These are phyloP conservation scores for Dasysyrphus tricinctus DNA, from an alignment of 2,888 invertebrate species.

Conservation along the genomic window DNA sequence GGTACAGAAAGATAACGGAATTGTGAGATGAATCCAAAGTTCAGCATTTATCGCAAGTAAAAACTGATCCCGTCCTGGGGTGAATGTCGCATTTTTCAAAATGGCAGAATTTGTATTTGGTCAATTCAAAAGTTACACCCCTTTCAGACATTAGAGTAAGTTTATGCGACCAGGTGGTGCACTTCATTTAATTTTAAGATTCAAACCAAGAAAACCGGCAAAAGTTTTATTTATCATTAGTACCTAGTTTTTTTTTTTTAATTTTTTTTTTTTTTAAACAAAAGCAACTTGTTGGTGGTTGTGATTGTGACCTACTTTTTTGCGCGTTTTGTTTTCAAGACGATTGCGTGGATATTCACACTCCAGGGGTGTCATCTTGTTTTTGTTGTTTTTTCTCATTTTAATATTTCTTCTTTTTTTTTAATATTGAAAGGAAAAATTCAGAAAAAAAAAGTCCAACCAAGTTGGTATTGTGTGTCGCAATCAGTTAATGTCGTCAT, in stretches of 20 bases:
- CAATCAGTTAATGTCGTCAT: slow-evolving; percentile 57
- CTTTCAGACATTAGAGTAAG: background rate
- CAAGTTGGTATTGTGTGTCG: slow-evolving; percentile 51
- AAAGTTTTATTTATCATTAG: slow-evolving; percentile 1
- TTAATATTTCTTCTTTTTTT: slow-evolving; percentile 4
- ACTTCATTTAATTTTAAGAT: background rate
- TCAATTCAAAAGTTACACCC: no score
- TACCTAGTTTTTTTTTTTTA: no score
- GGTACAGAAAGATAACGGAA: no score
- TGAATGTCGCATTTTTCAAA: no score
- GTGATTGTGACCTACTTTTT: slow-evolving; percentile 61
- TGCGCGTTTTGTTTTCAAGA: slow-evolving; percentile 43
- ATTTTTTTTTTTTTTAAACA: slow-evolving; percentile 1
- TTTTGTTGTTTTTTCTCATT: slow-evolving; percentile 26
- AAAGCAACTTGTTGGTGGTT: slow-evolving; percentile 44
- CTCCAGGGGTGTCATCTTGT: slow-evolving; percentile 65
- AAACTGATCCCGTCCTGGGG: no score
- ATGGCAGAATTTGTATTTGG: no score
- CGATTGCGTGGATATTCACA: slow-evolving; percentile 53
- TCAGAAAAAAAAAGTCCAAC: slow-evolving; percentile 35
- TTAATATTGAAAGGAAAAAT: slow-evolving; percentile 51
- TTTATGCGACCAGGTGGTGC: background rate
- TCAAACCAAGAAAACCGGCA: slow-evolving; percentile 15
- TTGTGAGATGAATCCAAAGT: no score
- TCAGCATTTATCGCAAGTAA: no score